Evolutionary conservation across 2,113 vertebrate genomes (phyloP).

Genomic region (Arothron firmamentum): DNA sequence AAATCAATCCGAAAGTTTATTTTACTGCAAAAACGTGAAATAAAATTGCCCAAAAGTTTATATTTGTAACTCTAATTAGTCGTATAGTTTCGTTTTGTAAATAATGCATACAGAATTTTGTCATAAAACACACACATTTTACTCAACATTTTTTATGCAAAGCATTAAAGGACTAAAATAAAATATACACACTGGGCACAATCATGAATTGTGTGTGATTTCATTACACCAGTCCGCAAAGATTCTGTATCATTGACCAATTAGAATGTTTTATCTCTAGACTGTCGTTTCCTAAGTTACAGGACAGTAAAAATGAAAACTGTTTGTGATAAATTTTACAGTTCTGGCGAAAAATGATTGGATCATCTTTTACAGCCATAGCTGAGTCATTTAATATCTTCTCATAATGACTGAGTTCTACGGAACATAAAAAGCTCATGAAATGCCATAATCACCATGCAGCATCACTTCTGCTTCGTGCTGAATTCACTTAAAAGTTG

Average conservation of each 20-base stretch:
- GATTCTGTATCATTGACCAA: not conserved
- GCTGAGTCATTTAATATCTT: conserved; percentile 4
- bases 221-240: conserved; percentile 2
- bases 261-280: no score
- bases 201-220: not conserved
- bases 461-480: not conserved
- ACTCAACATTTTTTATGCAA: not conserved
- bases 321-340: not conserved
- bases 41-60: no score
- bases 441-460: conserved; percentile 1
- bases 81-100: no score
- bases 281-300: not conserved
- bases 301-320: not conserved
- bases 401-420: not conserved
- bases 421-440: not conserved
- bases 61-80: no score
- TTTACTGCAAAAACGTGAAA: no score
- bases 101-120: no score
- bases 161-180: not conserved
- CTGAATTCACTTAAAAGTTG: not conserved
- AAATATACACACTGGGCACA: no score
- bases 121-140: no score
- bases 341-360: not conserved
- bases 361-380: not conserved
- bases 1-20: no score